A percentile compares a stretch with the other conserved stretches of the same genome.
Evolutionary conservation across 2,888 invertebrate genomes (phyloP).

Genomic region (Lochmaea capreae): DNA sequence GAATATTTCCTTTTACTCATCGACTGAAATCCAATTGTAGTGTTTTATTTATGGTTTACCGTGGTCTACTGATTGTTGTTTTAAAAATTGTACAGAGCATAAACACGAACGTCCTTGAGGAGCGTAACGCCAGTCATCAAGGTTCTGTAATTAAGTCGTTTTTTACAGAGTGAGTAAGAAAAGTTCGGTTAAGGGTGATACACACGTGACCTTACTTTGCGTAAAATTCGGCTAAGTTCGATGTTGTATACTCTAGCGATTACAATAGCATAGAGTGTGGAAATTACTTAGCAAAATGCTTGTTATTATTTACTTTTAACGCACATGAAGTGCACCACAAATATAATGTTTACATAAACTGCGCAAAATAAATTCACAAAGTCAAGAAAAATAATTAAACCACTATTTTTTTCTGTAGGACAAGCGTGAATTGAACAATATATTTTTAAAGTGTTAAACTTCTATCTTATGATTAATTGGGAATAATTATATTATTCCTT

Average conservation of each 20-base stretch:
- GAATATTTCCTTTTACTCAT: not conserved
- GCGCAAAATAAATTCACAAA: no score
- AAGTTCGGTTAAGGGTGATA: slow-evolving; percentile 11
- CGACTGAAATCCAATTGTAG: slow-evolving; percentile 8
- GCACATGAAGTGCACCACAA: no score
- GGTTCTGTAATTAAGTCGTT: slow-evolving; percentile 29
- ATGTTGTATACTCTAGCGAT: not conserved
- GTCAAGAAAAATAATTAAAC: no score
- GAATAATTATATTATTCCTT: no score
- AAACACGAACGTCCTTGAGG: slow-evolving; percentile 40
- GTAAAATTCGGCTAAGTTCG: not conserved
- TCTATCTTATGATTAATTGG: no score
- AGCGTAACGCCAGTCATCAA: slow-evolving; percentile 35
- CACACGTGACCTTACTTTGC: slow-evolving; percentile 15
- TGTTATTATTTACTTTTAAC: no score
- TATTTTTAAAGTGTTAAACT: no score
- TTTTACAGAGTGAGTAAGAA: slow-evolving; percentile 22
- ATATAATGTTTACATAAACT: no score
- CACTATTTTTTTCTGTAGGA: no score
- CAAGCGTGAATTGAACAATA: no score
- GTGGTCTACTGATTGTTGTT: slow-evolving; percentile 40
- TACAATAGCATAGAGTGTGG: no score
- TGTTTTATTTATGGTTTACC: slow-evolving; percentile 33
- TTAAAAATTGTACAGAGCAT: slow-evolving; percentile 35
- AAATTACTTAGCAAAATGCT: no score